Base-by-base conservation (phyloP, 2,797 vertebrate species). In the Discoglossus pictus region DNA sequence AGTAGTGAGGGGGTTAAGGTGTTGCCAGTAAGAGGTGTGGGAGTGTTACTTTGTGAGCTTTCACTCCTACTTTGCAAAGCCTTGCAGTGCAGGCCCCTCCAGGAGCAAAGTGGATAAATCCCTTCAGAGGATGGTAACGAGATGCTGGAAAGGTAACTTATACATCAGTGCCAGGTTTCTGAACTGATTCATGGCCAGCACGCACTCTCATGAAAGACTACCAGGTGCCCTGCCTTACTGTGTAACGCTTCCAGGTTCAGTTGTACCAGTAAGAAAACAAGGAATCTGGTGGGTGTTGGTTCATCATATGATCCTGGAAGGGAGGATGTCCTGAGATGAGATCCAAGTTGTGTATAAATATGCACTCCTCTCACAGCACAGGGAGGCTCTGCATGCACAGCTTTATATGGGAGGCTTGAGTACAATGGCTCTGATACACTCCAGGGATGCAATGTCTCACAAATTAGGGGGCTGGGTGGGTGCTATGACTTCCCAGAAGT, bases 71-170 rank as follows among this genome's bases (percentile, higher is more conserved):
- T 61, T 52, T 36, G 46, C 60, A 68, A 68, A 60, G 46, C 55
- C 20, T 63, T 50, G 51, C 52, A 40, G 40, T 62, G 20, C 42
- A 63, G 52, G 60, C 60, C 50, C 60, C 60, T 58, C 18, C 36
- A 56, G 52, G 42, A 63, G 67, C 43, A 48, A 13, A 42, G 52
- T 48, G 52, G 52, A 58, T 55, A 70, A 61, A 63, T 70, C 68
- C 68, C 53, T 70, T 64, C 35, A 24, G 40, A 50, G 60, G 60
- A 50, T 63, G 60, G 60, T 70, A 70, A 58, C 52, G 58, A 70
- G 68, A 70, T 70, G 68, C 68, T 70, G 52, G 60, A 55, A 62
- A 69, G 66, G 66, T 69, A 69, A 62, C 34, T 27, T 54, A 69
- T 47, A 52, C 66, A 68, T 46, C 56, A 36, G 66, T 68, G 66